Base-by-base conservation (phyloP, 2,113 vertebrate species). In the Oncorhynchus masou region DNA sequence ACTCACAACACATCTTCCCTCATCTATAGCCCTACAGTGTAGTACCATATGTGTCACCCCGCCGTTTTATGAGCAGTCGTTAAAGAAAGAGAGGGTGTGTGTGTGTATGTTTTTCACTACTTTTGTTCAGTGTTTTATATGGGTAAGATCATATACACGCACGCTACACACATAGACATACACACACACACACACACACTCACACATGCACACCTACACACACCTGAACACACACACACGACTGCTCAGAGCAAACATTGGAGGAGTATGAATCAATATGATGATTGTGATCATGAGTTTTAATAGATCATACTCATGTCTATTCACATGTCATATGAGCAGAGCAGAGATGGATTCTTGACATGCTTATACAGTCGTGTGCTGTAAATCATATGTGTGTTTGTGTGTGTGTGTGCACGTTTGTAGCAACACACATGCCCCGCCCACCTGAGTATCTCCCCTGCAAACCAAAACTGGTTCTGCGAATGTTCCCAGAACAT, bases 301-400 rank as follows among this genome's bases (percentile, higher is more conserved):
- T 80, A 75, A 83, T 76, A 84, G 64, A 86, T 86, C 84, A 87
- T 73, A 57, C 67, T 84, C 88, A 88, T 79, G 80, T 71, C 84
- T 71, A 87, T 78, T 79, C 78, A 85, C 71, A 76, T 84, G 82
- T 87, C 84, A 76, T 68, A 51, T 71, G 69, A 78, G 69, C 70
- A 73, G 73, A 73, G 76, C 74, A 81, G 70, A 88, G 64, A 80
- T 68, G 65, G 74, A 45, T 80, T 69, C 70, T 75, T 76, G 79
- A 84, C 80, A 81, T 79, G 71, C 75, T 75, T 68, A 76, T 80
- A 34, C 34, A 34, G 34, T 7, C 71, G 66, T 78, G 80, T 64
- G 74, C 70, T 74, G 86, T 85, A 81, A 75, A 85, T 90, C 19
- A 57, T 57, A 20, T 1, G 2, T 57, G 54, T 20, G 54, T 57